phyloP scores from a whole-genome alignment of 2,888 invertebrate genomes.

The Napeogenes sylphis region DNA sequence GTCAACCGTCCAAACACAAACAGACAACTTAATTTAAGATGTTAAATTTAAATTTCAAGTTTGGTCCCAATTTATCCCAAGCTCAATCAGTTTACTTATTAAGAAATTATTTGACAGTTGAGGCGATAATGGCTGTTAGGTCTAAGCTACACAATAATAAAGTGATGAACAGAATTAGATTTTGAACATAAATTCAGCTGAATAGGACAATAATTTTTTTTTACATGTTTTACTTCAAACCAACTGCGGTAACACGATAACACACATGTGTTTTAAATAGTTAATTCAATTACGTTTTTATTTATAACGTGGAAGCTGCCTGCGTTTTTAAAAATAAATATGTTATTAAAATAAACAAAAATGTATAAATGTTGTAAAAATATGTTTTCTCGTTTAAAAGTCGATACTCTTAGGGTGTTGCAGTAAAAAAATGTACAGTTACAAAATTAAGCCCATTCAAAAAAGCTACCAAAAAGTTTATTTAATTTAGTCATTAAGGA shows the following conservation, averaged over 20 bases:
- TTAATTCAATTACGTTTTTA: not conserved
- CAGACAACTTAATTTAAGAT: slow-evolving; percentile 20
- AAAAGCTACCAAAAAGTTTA: slow-evolving; percentile 39
- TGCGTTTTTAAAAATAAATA: not conserved
- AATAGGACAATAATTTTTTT: not conserved
- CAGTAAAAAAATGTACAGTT: slow-evolving; percentile 65
- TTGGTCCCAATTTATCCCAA: slow-evolving; percentile 66
- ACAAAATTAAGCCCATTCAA: slow-evolving; percentile 52
- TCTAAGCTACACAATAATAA: slow-evolving; percentile 1
- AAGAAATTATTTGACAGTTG: slow-evolving; percentile 6
- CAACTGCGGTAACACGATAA: slow-evolving; percentile 30
- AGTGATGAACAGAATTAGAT: too few species aligned
- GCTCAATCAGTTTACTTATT: slow-evolving; percentile 33
- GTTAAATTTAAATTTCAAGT: slow-evolving; percentile 26
- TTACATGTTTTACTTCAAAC: slow-evolving; percentile 24
- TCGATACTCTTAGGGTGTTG: slow-evolving; percentile 46
- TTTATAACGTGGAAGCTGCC: not conserved
- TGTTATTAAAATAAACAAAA: not conserved
- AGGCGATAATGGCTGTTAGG: slow-evolving; percentile 8
- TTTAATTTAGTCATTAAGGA: slow-evolving; percentile 52
- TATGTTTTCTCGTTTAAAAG: not conserved
- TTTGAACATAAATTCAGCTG: too few species aligned
- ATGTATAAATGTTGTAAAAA: too few species aligned
- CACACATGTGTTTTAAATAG: not conserved
- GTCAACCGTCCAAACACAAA: slow-evolving; percentile 36